Evolutionary conservation across 64 coral and sea anemone species (phyloP).

Genomic region (Hydrozoanthus tunicans): DNA sequence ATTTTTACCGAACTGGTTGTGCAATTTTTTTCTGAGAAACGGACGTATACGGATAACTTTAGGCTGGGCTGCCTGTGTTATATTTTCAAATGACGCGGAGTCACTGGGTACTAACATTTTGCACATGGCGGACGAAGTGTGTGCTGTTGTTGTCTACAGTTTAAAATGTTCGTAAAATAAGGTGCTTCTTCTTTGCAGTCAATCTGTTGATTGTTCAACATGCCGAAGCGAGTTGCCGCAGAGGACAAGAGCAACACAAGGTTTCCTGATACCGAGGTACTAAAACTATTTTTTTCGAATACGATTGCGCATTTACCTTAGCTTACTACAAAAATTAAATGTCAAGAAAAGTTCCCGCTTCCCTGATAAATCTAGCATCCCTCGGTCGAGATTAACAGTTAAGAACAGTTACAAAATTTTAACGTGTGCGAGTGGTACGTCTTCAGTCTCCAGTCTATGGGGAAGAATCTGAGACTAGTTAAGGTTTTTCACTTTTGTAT

Average conservation of each 20-base stretch:
- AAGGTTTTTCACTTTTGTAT: no score
- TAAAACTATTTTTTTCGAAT: not conserved
- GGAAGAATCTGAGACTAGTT: no score
- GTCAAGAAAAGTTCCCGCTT: no score
- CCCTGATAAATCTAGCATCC: no score
- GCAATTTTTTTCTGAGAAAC: no score
- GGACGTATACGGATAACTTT: not conserved
- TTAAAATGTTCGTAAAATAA: not conserved
- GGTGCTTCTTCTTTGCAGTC: no score
- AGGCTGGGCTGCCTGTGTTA: not conserved
- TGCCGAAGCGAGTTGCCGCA: slow-evolving; percentile 36
- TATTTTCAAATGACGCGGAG: slow-evolving; percentile 3
- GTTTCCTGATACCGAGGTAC: slow-evolving; percentile 7
- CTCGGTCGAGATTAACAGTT: no score
- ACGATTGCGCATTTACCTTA: not conserved
- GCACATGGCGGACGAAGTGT: slow-evolving; percentile 67
- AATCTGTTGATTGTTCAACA: not conserved
- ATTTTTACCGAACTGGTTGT: no score
- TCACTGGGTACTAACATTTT: slow-evolving; percentile 40
- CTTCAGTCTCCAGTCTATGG: no score
- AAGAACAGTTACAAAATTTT: no score
- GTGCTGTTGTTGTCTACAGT: not conserved
- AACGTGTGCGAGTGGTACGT: no score
- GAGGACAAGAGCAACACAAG: slow-evolving; percentile 1
- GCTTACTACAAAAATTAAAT: not conserved